Evolutionary conservation across 2,797 vertebrate genomes (phyloP).

Genomic region (Muscicapa striata): DNA sequence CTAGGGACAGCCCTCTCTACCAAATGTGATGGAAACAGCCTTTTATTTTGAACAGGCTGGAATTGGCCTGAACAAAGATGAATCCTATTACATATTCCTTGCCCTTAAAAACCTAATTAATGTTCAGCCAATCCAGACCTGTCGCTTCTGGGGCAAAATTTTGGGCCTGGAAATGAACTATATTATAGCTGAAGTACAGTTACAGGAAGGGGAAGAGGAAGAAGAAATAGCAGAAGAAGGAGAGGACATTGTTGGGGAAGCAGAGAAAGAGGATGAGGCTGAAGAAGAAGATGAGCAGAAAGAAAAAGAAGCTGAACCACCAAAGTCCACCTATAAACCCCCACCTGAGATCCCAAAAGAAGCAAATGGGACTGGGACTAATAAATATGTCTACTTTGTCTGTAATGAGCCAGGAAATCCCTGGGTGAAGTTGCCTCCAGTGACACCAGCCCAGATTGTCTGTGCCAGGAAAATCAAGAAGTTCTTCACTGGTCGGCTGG

Average conservation of each 20-base stretch:
- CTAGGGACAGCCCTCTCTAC: slow-evolving; percentile 80
- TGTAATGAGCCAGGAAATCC: slow-evolving; percentile 88
- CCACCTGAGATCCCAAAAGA: slow-evolving; percentile 84
- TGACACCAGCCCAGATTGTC: slow-evolving; percentile 89
- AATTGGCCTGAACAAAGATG: slow-evolving; percentile 85
- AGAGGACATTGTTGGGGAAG: slow-evolving; percentile 36
- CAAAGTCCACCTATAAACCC: slow-evolving; percentile 80
- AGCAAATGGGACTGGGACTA: slow-evolving; percentile 82
- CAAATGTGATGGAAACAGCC: slow-evolving; percentile 86
- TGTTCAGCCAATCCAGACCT: slow-evolving; percentile 79
- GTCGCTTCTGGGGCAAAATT: slow-evolving; percentile 95
- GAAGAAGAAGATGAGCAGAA: slow-evolving; percentile 59
- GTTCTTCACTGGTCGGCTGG: slow-evolving; percentile 88
- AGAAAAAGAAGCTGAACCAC: slow-evolving; percentile 68
- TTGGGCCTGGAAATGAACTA: slow-evolving; percentile 87
- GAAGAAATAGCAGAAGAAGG: slow-evolving; percentile 65
- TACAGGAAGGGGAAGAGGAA: slow-evolving; percentile 71
- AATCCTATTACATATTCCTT: slow-evolving; percentile 87
- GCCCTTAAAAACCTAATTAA: slow-evolving; percentile 87
- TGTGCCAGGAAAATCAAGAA: slow-evolving; percentile 88
- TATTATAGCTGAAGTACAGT: slow-evolving; percentile 83
- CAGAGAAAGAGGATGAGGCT: slow-evolving; percentile 24
- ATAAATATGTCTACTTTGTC: slow-evolving; percentile 91
- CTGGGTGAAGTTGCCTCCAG: slow-evolving; percentile 88
- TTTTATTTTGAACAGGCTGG: slow-evolving; percentile 93